Evolutionary conservation across 2,797 vertebrate species (phyloP).

Genomic region (Anniella stebbinsi): DNA sequence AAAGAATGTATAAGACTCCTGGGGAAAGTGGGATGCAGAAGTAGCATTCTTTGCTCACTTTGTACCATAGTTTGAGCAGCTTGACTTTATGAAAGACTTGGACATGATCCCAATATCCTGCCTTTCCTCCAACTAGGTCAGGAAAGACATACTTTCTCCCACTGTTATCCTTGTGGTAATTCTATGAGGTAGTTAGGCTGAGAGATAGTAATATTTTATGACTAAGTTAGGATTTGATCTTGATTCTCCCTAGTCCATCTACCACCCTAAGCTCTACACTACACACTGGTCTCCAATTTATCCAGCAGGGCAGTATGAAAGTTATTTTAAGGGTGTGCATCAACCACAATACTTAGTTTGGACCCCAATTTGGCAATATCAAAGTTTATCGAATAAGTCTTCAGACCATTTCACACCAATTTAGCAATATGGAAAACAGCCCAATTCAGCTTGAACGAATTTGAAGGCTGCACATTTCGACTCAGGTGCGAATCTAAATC

Average conservation of each 20-base stretch:
- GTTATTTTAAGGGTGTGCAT: background rate
- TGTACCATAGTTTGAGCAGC: conserved; percentile 19
- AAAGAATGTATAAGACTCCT: conserved; percentile 24
- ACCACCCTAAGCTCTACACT: background rate
- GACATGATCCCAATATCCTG: background rate
- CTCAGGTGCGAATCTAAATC: too few species aligned
- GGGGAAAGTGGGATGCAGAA: conserved; percentile 31
- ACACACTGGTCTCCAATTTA: background rate
- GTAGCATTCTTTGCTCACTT: background rate
- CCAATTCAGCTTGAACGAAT: too few species aligned
- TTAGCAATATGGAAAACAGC: too few species aligned
- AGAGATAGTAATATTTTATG: background rate
- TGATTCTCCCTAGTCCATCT: background rate
- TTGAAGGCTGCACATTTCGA: too few species aligned
- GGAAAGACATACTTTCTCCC: background rate
- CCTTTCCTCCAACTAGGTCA: background rate
- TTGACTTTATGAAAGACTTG: background rate
- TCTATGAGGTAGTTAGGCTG: background rate
- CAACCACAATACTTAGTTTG: background rate
- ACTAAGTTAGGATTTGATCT: background rate
- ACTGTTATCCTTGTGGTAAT: background rate
- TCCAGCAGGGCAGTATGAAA: background rate
- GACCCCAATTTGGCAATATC: too few species aligned
- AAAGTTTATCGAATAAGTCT: too few species aligned
- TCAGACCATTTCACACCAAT: too few species aligned